Base-by-base conservation (phyloP, 2,888 invertebrate species). In the Zhuqinia jingwanae region DNA sequence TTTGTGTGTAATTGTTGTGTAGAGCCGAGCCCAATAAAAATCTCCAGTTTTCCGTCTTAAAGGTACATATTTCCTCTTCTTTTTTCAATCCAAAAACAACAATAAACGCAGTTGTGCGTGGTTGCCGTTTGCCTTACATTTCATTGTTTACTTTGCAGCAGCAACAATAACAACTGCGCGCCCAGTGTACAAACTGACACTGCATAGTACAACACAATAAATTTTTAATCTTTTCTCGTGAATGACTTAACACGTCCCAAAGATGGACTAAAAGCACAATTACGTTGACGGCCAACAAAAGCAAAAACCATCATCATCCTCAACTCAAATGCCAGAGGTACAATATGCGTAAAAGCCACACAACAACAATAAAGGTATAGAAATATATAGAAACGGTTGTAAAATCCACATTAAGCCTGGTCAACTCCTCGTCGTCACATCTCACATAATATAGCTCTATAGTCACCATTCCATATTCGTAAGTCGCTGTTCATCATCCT, bases 161-260 rank as follows among this genome's bases (percentile, higher is more conserved):
- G 27, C 2, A 20, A 20, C 20, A 11, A 47, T 47, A 47, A 47
- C 47, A 47, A n/a, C 58, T 22, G 13, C 17, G 13, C 10, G 11
- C 17, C 58, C 58, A 22, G 20, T 42, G 45, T 17, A 65, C 36
- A 65, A 17, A 42, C 36, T 20, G 22, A n/a, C 25, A 50, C 73
- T 50, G 73, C 22, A 73, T 76, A 56, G 56, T 36, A 17, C 42
- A 10, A 25, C 42, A 77, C 77, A 77, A 77, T 77, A 77, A 77
- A 77, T 77, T 77, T 30, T 45, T 63, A 83, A 83, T 83, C 83
- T 65, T 27, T 76, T 20, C 15, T 20, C 17, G 63, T 65, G 65
- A 83, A 76, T 76, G 76, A 77, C 73, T 47, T 73, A 76, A 63
- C 83, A 83, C 83, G 83, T 76, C 83, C 76, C 76, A 79, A 83